Evolutionary conservation across 2,797 vertebrate genomes (phyloP).

Genomic region (Sciurus carolinensis): DNA sequence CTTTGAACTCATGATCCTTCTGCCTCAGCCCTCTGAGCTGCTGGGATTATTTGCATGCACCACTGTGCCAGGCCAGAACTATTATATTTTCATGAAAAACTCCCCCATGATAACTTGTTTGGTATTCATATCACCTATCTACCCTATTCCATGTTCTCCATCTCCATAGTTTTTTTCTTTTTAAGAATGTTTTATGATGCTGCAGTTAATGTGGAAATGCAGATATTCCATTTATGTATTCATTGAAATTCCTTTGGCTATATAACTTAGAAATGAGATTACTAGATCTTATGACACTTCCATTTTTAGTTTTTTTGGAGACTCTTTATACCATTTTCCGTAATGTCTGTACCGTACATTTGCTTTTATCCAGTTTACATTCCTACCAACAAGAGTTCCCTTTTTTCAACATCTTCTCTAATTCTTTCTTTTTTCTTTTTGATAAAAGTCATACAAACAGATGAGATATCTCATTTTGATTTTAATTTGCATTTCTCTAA

Average conservation of each 20-base stretch:
- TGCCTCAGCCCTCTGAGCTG: too few species aligned
- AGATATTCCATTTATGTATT: not conserved
- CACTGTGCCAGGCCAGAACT: not conserved
- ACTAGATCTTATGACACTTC: not conserved
- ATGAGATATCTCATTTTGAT: not conserved
- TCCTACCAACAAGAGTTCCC: too few species aligned
- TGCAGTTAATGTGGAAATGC: not conserved
- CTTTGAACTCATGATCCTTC: too few species aligned
- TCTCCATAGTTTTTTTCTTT: not conserved
- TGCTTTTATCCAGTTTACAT: too few species aligned
- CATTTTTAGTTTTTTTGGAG: not conserved
- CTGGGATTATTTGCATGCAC: too few species aligned
- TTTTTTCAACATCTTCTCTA: not conserved
- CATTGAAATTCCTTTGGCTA: not conserved
- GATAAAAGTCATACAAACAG: not conserved
- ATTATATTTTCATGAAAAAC: not conserved
- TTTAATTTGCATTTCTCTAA: not conserved
- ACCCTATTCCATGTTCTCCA: not conserved
- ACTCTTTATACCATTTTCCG: too few species aligned
- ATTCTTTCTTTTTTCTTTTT: not conserved
- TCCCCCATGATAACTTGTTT: not conserved
- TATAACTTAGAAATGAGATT: not conserved
- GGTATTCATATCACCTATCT: not conserved
- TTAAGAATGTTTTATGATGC: constrained; percentile 32
- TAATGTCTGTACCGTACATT: too few species aligned